Base-by-base conservation (phyloP, 1,140 invertebrate genomes). In the Protaetia brevitarsis region DNA sequence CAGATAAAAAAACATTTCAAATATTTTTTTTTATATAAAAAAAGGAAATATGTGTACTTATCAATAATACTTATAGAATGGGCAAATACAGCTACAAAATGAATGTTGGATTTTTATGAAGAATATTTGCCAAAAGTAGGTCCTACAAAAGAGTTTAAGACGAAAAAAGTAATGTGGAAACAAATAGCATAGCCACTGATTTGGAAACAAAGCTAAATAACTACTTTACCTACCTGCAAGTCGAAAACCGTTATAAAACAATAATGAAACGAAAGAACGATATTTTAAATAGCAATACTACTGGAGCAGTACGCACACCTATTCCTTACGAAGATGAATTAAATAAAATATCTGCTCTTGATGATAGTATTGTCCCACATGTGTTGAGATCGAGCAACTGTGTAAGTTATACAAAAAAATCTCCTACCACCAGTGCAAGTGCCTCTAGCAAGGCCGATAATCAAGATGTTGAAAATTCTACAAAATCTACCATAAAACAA, bases 41-140 rank as follows among this genome's bases (percentile, higher is more conserved):
- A 3, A 37, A 37, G n/a, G n/a, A n/a, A n/a, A n/a, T n/a, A n/a
- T n/a, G n/a, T n/a, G n/a, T n/a, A n/a, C n/a, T n/a, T n/a, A n/a
- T n/a, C n/a, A n/a, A n/a, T n/a, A n/a, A n/a, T n/a, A n/a, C n/a
- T 76, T 72, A 34, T 73, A 51, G 28, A 57, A 30, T 64, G 63
- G 63, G 21, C 4, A 4, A 19, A 56, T 57, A 10, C 23, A 23
- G 45, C 45, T 16, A 64, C 63, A 64, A 64, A 58, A 57, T 26
- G 29, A 10, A 31, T 64, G n/a, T 31, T 64, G n/a, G 41, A 64
- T 56, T 4, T 8, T 16, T 64, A 64, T 26, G 41, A 64, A 34
- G 11, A 30, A 4, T 64, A 58, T 16, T 10, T 57, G 27, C 23
- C 45, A 28, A 6, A 64, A 23, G 28, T 68, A 29, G 66, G 66